Conservation (phyloP, 2,888 invertebrate species). For the Sialis fuliginosa region DNA sequence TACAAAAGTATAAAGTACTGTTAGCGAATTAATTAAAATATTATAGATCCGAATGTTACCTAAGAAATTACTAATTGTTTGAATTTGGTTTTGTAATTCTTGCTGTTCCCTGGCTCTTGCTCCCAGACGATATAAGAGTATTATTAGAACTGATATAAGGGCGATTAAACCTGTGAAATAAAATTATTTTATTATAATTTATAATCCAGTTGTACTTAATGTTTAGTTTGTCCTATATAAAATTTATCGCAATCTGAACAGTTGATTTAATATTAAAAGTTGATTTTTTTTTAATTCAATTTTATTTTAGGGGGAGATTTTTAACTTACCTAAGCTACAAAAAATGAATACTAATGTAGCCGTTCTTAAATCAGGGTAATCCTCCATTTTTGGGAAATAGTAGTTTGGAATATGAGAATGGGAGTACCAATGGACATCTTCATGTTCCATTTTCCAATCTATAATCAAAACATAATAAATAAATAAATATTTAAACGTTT, state of each 20-base stretch:
- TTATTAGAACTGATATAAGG: slow-evolving; percentile 40
- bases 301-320: too few relatives aligned
- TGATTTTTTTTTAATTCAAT: too few relatives aligned
- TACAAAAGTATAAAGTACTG: slow-evolving; percentile 14
- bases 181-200: slow-evolving; percentile 1
- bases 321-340: slow-evolving; percentile 34
- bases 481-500: neutral
- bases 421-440: slow-evolving; percentile 41
- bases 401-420: slow-evolving; percentile 51
- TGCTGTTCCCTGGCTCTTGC: slow-evolving; percentile 39
- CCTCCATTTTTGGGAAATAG: slow-evolving; percentile 49
- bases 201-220: too few relatives aligned
- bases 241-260: too few relatives aligned
- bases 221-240: too few relatives aligned
- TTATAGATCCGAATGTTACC: slow-evolving; percentile 23
- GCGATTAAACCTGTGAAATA: slow-evolving; percentile 30
- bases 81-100: slow-evolving; percentile 44
- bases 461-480: slow-evolving; percentile 10
- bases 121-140: slow-evolving; percentile 43
- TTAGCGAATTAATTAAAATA: neutral
- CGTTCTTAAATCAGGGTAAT: slow-evolving; percentile 44
- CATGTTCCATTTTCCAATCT: slow-evolving; percentile 34
- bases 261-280: neutral
- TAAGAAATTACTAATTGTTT: slow-evolving; percentile 48
- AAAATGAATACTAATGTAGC: slow-evolving; percentile 45